Conservation (phyloP, 2,113 vertebrate genomes). For the Melanocharis versteri region DNA sequence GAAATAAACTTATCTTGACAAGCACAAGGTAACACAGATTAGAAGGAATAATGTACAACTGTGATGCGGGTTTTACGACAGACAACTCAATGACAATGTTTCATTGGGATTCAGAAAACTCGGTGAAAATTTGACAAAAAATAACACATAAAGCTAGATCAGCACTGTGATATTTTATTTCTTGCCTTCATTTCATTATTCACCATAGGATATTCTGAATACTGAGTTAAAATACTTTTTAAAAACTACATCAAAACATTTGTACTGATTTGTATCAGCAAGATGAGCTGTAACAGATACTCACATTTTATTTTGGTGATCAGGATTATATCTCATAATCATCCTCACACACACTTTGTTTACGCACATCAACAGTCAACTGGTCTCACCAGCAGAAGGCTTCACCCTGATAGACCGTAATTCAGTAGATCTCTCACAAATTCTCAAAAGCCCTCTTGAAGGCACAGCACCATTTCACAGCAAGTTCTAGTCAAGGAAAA, state of each 20-base stretch:
- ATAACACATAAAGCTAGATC: neutral
- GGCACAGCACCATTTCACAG: neutral
- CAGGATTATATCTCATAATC: neutral
- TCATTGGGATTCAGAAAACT: neutral
- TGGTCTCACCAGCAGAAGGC: neutral
- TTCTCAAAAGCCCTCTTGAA: neutral
- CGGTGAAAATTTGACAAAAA: neutral
- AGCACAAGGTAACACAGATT: conserved; percentile 24
- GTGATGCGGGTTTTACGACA: neutral
- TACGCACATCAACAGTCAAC: neutral
- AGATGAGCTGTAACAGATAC: neutral
- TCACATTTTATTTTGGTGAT: neutral
- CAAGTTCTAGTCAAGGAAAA: neutral
- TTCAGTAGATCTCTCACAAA: neutral
- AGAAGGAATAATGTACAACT: neutral
- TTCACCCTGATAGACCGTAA: neutral
- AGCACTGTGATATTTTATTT: neutral
- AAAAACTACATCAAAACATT: neutral
- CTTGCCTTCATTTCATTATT: neutral
- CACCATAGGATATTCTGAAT: neutral
- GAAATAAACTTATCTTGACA: conserved; percentile 36
- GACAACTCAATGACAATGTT: neutral
- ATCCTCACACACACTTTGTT: neutral
- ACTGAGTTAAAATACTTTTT: neutral
- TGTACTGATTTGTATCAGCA: neutral